Evolutionary conservation across 2,113 vertebrate species (phyloP).

Genomic region (Lathamus discolor): DNA sequence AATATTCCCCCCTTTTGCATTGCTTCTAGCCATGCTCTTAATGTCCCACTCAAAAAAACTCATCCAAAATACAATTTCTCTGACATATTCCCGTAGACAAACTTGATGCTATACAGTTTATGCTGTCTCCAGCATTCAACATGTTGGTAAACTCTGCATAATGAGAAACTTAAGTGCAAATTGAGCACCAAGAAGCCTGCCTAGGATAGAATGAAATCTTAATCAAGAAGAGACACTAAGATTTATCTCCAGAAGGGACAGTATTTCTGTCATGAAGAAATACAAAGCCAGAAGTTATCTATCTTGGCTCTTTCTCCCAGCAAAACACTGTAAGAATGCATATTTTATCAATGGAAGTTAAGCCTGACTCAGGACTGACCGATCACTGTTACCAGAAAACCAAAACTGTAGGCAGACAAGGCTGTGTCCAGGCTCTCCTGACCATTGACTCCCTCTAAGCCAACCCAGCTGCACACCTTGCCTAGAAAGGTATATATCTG

Average conservation of each 20-base stretch:
- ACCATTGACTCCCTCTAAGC: not conserved
- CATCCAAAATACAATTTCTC: not conserved
- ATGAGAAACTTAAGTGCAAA: not conserved
- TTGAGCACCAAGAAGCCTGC: not conserved
- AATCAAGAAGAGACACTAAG: not conserved
- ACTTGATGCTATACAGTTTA: not conserved
- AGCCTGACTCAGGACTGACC: not conserved
- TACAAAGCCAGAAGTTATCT: not conserved
- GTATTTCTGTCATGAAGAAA: not conserved
- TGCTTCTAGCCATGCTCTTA: not conserved
- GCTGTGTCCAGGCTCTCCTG: not conserved
- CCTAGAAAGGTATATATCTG: not conserved
- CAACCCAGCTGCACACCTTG: not conserved
- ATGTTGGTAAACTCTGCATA: not conserved
- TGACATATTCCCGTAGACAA: not conserved
- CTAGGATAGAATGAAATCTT: not conserved
- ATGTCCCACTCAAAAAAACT: not conserved
- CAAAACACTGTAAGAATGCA: not conserved
- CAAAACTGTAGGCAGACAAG: not conserved
- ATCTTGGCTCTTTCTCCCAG: not conserved
- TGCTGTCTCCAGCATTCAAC: not conserved
- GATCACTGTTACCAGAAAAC: rapidly evolving
- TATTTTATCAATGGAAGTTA: not conserved
- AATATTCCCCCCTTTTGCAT: not conserved
- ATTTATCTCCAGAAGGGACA: not conserved